Percentiles rank a stretch among this genome's conserved stretches.
phyloP scores from a whole-genome alignment of 2,888 invertebrate species.

The Meloe dianella region DNA sequence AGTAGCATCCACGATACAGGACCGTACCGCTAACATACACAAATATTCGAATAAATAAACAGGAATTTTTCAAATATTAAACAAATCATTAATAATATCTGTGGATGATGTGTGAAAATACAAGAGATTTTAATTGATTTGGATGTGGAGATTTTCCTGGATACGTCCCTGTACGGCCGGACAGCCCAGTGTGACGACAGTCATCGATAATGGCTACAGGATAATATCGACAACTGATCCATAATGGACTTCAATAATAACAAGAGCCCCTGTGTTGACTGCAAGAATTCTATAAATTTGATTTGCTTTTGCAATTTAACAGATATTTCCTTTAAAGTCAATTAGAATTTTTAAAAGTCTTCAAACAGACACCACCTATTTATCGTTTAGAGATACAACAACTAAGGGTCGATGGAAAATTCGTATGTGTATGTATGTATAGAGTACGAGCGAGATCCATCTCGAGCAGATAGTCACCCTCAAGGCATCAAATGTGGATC shows the following conservation, averaged over 20 bases:
- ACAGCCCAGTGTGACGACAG: constrained; percentile 31
- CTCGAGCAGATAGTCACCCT: constrained; percentile 49
- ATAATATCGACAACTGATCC: constrained; percentile 22
- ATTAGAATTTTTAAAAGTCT: neutral
- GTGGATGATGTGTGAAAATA: neutral
- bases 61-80: neutral
- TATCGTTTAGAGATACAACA: neutral
- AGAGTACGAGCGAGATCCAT: constrained; percentile 38
- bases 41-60: constrained; percentile 21
- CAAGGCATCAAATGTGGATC: constrained; percentile 43
- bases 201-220: constrained; percentile 41
- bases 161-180: constrained; percentile 16
- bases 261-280: constrained; percentile 6
- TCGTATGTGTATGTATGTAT: neutral
- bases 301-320: neutral
- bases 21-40: constrained; percentile 52
- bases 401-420: neutral
- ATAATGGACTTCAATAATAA: constrained; percentile 27
- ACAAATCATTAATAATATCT: neutral
- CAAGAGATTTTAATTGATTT: neutral
- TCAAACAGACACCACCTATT: neutral
- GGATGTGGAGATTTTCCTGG: neutral
- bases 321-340: neutral
- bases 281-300: neutral
- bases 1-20: constrained; percentile 53